Conservation (phyloP, 2,113 vertebrate species). For the Prunella himalayana region DNA sequence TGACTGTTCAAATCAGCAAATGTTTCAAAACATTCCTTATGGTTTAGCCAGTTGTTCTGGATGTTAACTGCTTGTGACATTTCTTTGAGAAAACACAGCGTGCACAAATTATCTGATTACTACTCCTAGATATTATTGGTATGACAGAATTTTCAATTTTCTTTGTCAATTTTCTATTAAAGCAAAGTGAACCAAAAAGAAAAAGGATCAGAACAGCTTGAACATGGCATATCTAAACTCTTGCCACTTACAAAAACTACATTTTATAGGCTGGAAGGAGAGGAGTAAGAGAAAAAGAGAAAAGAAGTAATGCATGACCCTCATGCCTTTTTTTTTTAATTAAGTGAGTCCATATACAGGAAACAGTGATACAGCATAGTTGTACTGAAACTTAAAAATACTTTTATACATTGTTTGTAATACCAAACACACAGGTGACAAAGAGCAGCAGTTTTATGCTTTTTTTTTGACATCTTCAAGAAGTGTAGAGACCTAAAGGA, state of each 20-base stretch:
- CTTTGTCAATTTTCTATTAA: neutral
- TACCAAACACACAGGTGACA: neutral
- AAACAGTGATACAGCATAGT: neutral
- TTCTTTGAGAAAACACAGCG: neutral
- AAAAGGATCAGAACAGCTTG: neutral
- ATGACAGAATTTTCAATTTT: neutral
- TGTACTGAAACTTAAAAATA: neutral
- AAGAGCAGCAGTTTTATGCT: neutral
- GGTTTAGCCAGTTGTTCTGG: neutral
- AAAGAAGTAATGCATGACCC: neutral
- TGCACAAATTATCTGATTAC: neutral
- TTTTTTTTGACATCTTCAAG: neutral
- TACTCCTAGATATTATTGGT: neutral
- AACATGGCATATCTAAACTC: neutral
- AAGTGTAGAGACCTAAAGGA: neutral
- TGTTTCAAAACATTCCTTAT: neutral
- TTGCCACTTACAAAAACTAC: neutral
- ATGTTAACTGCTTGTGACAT: neutral
- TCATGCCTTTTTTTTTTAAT: neutral
- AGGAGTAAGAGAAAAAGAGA: neutral
- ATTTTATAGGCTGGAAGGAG: neutral
- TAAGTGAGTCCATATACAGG: neutral
- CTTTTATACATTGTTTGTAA: neutral
- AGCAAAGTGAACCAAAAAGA: neutral
- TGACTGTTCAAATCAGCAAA: neutral